Percentiles rank a stretch among this genome's conserved stretches.
phyloP scores from a whole-genome alignment of 1,140 invertebrate genomes.

The Drosophila lacertosa region DNA sequence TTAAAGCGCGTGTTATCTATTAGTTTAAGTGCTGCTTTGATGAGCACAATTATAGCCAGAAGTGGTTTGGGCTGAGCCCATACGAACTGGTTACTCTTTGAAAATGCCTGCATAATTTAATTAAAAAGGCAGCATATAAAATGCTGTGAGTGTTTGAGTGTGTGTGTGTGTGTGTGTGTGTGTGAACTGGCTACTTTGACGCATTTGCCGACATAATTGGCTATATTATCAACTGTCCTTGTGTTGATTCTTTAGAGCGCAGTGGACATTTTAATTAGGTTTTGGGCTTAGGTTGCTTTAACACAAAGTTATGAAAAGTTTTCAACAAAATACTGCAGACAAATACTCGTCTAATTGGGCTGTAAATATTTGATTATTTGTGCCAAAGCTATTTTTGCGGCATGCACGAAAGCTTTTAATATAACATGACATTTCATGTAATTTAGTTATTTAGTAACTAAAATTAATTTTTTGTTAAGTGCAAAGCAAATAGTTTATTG shows the following conservation, averaged over 20 bases:
- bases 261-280: slow-evolving; percentile 79
- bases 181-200: slow-evolving; percentile 43
- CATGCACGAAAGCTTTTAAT: background rate
- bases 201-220: slow-evolving; percentile 65
- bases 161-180: slow-evolving; percentile 11
- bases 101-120: slow-evolving; percentile 52
- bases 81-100: background rate
- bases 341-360: background rate
- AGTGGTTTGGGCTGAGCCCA: background rate
- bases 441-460: too few relatives aligned
- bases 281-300: slow-evolving; percentile 34
- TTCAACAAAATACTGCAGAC: background rate
- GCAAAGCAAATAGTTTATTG: too few relatives aligned
- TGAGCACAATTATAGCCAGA: slow-evolving; percentile 26
- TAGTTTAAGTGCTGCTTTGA: slow-evolving; percentile 56
- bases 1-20: slow-evolving; percentile 53
- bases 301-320: background rate
- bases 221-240: slow-evolving; percentile 69
- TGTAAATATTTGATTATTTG: background rate
- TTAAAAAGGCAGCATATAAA: slow-evolving; percentile 51
- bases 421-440: background rate
- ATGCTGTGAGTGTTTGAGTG: slow-evolving; percentile 6
- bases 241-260: slow-evolving; percentile 66
- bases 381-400: background rate
- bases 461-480: too few relatives aligned